These are phyloP conservation scores for Athalia rosae DNA, from an alignment of 2,888 invertebrate genomes.

Conservation along the genomic window DNA sequence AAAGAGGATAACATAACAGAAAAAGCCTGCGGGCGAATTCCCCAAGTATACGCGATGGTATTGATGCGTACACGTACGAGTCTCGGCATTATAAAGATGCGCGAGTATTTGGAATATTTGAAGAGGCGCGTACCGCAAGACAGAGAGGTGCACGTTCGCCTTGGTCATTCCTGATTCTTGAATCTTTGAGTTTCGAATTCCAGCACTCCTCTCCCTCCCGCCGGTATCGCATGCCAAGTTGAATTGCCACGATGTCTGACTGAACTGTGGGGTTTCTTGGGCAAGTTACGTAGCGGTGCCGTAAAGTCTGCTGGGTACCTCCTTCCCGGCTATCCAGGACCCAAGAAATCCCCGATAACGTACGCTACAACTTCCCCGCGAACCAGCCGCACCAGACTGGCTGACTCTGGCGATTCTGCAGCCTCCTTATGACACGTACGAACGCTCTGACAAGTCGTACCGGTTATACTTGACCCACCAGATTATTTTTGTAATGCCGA, in stretches of 20 bases:
- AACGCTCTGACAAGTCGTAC: conserved; percentile 54
- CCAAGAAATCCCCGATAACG: background rate
- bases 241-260: background rate
- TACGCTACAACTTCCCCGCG: background rate
- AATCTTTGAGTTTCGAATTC: background rate
- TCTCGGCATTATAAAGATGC: background rate
- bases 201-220: background rate
- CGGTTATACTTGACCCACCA: conserved; percentile 69
- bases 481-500: conserved; percentile 48
- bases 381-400: conserved; percentile 62
- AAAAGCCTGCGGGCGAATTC: conserved; percentile 60
- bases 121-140: background rate
- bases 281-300: background rate
- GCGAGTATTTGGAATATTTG: conserved; percentile 1
- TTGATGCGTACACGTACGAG: conserved; percentile 52
- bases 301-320: conserved; percentile 4
- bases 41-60: conserved; percentile 56
- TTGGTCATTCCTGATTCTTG: background rate
- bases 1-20: background rate
- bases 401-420: conserved; percentile 55
- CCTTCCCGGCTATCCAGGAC: too few relatives aligned
- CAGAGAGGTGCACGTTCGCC: background rate
- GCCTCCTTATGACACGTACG: background rate
- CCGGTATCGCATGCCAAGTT: background rate
- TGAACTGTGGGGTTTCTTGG: background rate